Evolutionary conservation across 2,113 vertebrate species (phyloP), one percentile per base, ranked within the genome.

Genomic region (Variabilichromis moorii): DNA sequence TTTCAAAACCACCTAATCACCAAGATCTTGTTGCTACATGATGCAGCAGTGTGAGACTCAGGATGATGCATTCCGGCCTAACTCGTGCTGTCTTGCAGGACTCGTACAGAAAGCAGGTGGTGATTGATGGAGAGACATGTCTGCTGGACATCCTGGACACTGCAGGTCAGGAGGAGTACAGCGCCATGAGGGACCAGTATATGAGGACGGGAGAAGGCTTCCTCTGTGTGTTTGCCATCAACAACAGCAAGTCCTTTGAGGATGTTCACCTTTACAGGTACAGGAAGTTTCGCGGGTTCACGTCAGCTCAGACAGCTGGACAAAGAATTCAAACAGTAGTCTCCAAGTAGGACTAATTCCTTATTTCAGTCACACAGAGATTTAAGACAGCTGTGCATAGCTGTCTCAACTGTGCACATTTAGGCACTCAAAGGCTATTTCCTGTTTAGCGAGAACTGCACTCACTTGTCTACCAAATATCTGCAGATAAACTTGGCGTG

Each of bases 161-260:
- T 26, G 96, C 96, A 73, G 96, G 96, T 92, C 96, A 97, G 90
- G 96, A 97, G 93, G 96, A 97, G 95, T 97, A 97, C 93, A 97
- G 95, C n/a, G 96, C 97, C 84, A 97, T 98, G 96, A 95, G 97
- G 88, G 97, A 98, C 93, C 97, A 98, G 92, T 98, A 98, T 78
- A 95, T 98, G 97, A 96, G 97, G 81, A 97, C 96, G 2, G 97
- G 97, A 8, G 97, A 98, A 88, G 97, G 97, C 8, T 97, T 98
- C 92, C 96, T 98, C 16, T 97, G 97, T 35, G 97, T 98, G 88
- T 98, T 98, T 19, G 97, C 97, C 86, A 97, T 98, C 83, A 97
- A 98, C 92, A 97, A 98, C 90, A 95, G 78, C 63, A 97, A 97
- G 51, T 98, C 98, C 66, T 97, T 98, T 78, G 96, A 97, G 87